Base-by-base conservation (phyloP, 2,113 vertebrate genomes). In the Myocastor coypus region DNA sequence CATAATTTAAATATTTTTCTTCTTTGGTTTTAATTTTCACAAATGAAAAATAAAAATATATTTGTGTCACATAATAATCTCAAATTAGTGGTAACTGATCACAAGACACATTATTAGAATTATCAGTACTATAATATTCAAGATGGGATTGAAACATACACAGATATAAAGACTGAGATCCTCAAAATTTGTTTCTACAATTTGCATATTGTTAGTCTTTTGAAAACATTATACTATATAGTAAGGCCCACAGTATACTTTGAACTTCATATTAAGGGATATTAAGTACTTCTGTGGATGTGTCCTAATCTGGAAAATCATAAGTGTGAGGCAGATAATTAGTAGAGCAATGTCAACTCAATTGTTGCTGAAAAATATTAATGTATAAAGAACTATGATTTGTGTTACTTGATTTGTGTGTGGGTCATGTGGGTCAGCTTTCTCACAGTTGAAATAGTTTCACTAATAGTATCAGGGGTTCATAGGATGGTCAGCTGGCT, bases 81-180 rank as follows among this genome's bases (percentile, higher is more conserved):
- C 34, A 85, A 83, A 83, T 86, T 30, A 71, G 32, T 42, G 86
- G 92, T 17, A 24, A 37, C 0, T 86, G 73, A 78, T 66, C 42
- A 83, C 9, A 92, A 34, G 80, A 66, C 14, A 92, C 7, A 64
- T 85, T 32, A 10, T 28, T 84, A 71, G 46, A 77, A 50, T 16
- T 89, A 63, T 55, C 66, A 83, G 73, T 75, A 30, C 50, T 89
- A 93, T 37, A 86, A 64, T 19, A 95, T 92, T 78, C 16, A 94
- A 96, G 83, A 86, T 42, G 13, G 2, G 3, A 84, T 88, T 69
- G 81, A n/a, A 32, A 73, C 42, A 37, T 66, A 66, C 14, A 37
- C 63, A 11, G 20, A 26, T 52, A 30, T 63, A 16, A 32, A 64
- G 34, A 93, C 13, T 26, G 8, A 57, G 28, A 37, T 28, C 86